Evolutionary conservation across 2,888 invertebrate species (phyloP).

Genomic region (Leptura quadrifasciata): DNA sequence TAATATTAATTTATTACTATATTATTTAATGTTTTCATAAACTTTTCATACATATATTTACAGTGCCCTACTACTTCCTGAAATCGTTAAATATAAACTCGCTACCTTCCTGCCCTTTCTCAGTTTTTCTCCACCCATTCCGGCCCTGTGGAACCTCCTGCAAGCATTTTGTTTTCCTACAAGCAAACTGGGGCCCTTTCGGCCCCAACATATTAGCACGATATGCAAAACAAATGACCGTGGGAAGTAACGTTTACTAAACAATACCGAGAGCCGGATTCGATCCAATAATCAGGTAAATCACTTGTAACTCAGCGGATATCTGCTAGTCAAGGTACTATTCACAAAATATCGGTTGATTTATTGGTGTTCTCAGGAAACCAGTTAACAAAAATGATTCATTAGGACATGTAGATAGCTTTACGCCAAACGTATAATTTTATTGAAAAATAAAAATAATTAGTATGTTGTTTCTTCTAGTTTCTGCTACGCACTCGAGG

Average conservation of each 20-base stretch:
- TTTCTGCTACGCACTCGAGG: too few species aligned
- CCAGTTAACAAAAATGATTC: neutral
- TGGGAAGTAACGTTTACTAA: constrained; percentile 70
- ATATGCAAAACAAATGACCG: constrained; percentile 70
- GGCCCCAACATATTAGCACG: constrained; percentile 64
- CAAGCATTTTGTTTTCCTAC: constrained; percentile 38
- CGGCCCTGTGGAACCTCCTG: constrained; percentile 14
- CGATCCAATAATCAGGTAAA: constrained; percentile 72
- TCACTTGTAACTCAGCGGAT: constrained; percentile 58
- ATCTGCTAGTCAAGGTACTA: constrained; percentile 24
- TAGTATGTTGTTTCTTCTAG: too few species aligned
- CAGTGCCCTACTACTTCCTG: neutral
- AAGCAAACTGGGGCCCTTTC: constrained; percentile 28
- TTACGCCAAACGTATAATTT: too few species aligned
- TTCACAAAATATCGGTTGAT: constrained; percentile 18
- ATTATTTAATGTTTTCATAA: too few species aligned
- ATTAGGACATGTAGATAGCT: too few species aligned
- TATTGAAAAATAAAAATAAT: too few species aligned
- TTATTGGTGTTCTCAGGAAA: neutral
- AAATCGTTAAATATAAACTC: neutral
- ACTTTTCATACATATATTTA: neutral
- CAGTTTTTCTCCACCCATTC: neutral
- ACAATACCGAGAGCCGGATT: constrained; percentile 67
- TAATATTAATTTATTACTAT: too few species aligned
- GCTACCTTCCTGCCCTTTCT: neutral